Percentiles rank a stretch among this genome's conserved stretches.
These are phyloP conservation scores for Trypoxylus dichotomus DNA, from an alignment of 1,140 invertebrate genomes.

Conservation along the genomic window DNA sequence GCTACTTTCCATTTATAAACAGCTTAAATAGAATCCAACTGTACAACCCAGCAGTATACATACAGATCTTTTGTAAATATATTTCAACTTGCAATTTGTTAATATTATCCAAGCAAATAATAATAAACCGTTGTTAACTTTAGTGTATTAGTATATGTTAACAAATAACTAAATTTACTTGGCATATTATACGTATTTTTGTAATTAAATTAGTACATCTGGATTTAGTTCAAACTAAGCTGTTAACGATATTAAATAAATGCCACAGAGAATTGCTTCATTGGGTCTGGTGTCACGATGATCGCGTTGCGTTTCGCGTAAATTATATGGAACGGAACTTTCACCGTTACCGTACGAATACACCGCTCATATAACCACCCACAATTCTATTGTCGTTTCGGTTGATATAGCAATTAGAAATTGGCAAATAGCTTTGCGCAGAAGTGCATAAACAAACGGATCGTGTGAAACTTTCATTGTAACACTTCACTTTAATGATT, in stretches of 20 bases:
- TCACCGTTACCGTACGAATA: neutral
- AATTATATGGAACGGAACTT: conserved; percentile 10
- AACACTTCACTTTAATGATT: neutral
- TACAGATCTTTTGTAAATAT: no score
- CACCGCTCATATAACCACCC: conserved; percentile 6
- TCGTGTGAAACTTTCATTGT: conserved; percentile 9
- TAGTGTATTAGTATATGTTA: no score
- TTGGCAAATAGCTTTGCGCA: neutral
- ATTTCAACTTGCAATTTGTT: no score
- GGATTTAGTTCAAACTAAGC: neutral
- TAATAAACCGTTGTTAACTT: no score
- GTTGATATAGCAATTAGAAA: conserved; percentile 4
- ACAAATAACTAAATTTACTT: no score
- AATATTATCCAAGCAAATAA: no score
- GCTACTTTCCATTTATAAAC: no score
- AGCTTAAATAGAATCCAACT: no score
- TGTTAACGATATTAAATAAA: neutral
- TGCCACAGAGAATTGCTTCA: neutral
- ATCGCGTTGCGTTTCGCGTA: neutral
- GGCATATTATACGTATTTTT: neutral
- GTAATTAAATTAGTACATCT: neutral
- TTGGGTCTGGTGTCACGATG: neutral
- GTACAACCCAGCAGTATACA: no score
- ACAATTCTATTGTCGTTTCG: neutral
- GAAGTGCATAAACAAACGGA: neutral